Percentiles rank a stretch among this genome's conserved stretches.
phyloP scores from a whole-genome alignment of 2,888 invertebrate species.

The Rhogogaster chlorosoma region DNA sequence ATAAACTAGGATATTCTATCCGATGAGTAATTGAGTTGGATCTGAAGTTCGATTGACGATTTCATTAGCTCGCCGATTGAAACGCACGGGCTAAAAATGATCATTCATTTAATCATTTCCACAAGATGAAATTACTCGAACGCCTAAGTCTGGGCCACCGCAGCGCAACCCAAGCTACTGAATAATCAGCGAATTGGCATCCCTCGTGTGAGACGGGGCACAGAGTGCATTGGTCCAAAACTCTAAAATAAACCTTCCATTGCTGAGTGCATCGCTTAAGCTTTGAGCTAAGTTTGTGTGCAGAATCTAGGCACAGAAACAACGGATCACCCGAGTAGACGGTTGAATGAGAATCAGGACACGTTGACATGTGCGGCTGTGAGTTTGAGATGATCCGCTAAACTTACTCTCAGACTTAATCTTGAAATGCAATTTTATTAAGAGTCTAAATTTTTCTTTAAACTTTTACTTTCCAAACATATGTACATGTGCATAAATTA shows the following conservation, averaged over 20 bases:
- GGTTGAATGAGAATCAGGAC: slow-evolving; percentile 16
- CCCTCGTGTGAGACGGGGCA: not conserved
- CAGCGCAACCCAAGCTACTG: not conserved
- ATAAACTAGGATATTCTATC: slow-evolving; percentile 13
- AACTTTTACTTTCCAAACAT: too few relatives aligned
- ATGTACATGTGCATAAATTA: not conserved
- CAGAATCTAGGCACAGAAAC: not conserved
- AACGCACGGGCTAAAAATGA: not conserved
- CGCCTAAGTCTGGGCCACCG: not conserved
- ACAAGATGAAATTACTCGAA: not conserved
- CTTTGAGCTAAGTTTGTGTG: not conserved
- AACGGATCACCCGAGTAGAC: not conserved
- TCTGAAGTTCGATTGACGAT: not conserved
- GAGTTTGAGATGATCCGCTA: slow-evolving; percentile 17
- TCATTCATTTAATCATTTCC: not conserved
- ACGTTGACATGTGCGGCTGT: not conserved
- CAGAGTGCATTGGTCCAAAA: slow-evolving; percentile 19
- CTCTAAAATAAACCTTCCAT: slow-evolving; percentile 21
- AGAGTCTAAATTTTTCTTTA: not conserved
- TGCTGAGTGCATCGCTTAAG: slow-evolving; percentile 28
- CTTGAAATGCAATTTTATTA: not conserved
- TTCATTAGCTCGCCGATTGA: not conserved
- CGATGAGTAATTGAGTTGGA: slow-evolving; percentile 2
- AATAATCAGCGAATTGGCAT: slow-evolving; percentile 11
- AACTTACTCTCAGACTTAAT: not conserved